A percentile compares a stretch with the other conserved stretches of the same genome.
Evolutionary conservation across 2,797 vertebrate genomes (phyloP).

Genomic region (Decapterus maruadsi): DNA sequence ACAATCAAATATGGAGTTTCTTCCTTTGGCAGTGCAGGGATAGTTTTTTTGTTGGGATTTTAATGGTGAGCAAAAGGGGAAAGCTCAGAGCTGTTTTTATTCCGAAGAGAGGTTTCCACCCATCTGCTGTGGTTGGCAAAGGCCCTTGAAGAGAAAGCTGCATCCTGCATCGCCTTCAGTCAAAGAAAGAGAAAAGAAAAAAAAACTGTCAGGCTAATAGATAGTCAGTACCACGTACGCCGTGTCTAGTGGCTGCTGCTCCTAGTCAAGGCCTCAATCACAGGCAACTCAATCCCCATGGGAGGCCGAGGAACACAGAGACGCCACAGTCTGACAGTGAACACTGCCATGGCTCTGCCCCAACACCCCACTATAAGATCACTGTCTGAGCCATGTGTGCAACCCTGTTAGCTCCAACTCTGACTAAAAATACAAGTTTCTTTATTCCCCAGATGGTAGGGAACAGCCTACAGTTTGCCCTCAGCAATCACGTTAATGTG

Average conservation of each 20-base stretch:
- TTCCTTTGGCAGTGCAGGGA: conserved; percentile 23
- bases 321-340: conserved; percentile 70
- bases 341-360: conserved; percentile 65
- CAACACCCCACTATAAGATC: conserved; percentile 67
- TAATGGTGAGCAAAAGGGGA: conserved; percentile 65
- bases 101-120: conserved; percentile 69
- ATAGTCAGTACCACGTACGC: conserved; percentile 66
- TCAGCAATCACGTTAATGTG: conserved; percentile 72
- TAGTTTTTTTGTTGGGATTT: conserved; percentile 25
- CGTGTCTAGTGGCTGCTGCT: conserved; percentile 64
- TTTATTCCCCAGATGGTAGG: conserved; percentile 65
- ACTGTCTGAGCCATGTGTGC: conserved; percentile 60
- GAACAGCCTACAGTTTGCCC: conserved; percentile 65
- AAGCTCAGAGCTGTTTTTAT: conserved; percentile 72
- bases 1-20: conserved; percentile 41
- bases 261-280: conserved; percentile 80
- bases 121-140: conserved; percentile 69
- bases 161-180: conserved; percentile 67
- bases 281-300: conserved; percentile 62
- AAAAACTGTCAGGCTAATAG: conserved; percentile 70
- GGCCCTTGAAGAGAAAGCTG: conserved; percentile 74
- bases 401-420: conserved; percentile 67
- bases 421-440: conserved; percentile 67
- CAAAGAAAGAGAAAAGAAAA: conserved; percentile 52
- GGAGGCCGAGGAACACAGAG: conserved; percentile 62